Base-by-base conservation (phyloP, 2,797 vertebrate genomes). In the Mastacembelus armatus region DNA sequence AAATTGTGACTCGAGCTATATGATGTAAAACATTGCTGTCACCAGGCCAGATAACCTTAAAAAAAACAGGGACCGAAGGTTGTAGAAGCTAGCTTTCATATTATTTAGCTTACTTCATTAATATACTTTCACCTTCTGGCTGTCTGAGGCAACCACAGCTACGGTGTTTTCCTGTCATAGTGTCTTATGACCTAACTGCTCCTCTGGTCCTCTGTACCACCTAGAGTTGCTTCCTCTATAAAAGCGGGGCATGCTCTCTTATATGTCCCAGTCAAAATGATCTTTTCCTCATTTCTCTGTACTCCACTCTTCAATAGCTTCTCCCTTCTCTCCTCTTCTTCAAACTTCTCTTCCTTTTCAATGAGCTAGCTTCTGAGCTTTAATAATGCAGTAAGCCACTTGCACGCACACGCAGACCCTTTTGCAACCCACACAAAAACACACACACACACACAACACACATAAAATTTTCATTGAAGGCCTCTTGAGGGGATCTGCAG, bases 351-450 rank as follows among this genome's bases (percentile, higher is more conserved):
- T 58, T 84, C 62, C 63, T 80, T 69, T 69, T 66, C 80, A 78
- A 19, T 59, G 77, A 77, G 62, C 74, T 44, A 35, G 82, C 84
- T 77, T 68, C 61, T 60, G 72, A 74, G 74, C 73, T 89, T 93
- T 81, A 94, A 94, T 94, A 93, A 93, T 93, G 91, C 89, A 93
- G 83, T 18, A 81, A 81, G 81, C 90, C 88, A 91, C 91, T 90
- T 92, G 90, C 86, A 77, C 32, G 43, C 81, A 88, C 81, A 87
- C 73, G 6, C 83, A 76, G 71, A 82, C 81, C 83, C 84, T 81
- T 86, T 82, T 51, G 70, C 85, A 85, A 80, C 77, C 58, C 71
- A 72, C 85, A 89, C 76, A 74, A 59, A 75, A 72, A 80, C 61
- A 72, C 72, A 60, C 75, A 78, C 5, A 71, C 77, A 73, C 72